Conservation (phyloP, 2,797 vertebrate species). For the Sebastes itinus region DNA sequence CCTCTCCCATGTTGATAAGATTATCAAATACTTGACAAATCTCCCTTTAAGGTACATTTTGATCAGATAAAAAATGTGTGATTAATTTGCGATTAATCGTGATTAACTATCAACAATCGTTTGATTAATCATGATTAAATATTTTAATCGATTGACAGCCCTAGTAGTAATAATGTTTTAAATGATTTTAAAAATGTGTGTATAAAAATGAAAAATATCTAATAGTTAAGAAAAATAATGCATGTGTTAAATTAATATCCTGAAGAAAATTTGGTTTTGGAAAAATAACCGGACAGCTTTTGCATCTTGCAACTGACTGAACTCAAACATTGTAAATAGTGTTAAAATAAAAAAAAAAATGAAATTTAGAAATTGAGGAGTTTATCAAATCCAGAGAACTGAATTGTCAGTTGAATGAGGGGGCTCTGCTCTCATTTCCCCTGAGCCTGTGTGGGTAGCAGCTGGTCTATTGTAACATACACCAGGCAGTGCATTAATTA, state of each 20-base stretch:
- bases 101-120: too few relatives aligned
- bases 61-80: too few relatives aligned
- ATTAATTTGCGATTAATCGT: too few relatives aligned
- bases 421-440: slow-evolving; percentile 17
- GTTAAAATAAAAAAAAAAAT: too few relatives aligned
- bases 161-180: not conserved
- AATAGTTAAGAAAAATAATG: not conserved
- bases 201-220: not conserved
- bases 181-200: not conserved
- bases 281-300: not conserved
- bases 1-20: too few relatives aligned
- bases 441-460: slow-evolving; percentile 40
- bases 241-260: not conserved
- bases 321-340: not conserved
- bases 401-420: not conserved
- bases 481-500: slow-evolving; percentile 62
- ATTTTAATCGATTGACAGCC: too few relatives aligned
- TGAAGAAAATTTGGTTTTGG: not conserved
- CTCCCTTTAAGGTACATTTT: too few relatives aligned
- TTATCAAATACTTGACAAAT: too few relatives aligned
- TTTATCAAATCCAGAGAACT: not conserved
- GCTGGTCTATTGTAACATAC: slow-evolving; percentile 70
- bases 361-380: not conserved
- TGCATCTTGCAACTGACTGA: not conserved
- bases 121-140: too few relatives aligned